Evolutionary conservation across 2,113 vertebrate species (phyloP).

Genomic region (Gadus macrocephalus): DNA sequence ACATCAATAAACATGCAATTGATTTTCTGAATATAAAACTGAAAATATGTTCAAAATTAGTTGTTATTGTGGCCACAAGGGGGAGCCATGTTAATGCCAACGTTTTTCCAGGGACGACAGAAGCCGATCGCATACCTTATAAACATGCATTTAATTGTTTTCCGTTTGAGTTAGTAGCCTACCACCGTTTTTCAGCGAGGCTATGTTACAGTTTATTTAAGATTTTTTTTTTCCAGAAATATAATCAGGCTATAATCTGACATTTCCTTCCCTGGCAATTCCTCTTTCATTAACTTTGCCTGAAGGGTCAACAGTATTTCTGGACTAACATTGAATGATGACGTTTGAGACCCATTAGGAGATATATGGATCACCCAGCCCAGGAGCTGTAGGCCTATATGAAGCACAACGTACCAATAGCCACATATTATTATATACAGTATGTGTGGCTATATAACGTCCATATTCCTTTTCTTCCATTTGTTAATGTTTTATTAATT

Average conservation of each 20-base stretch:
- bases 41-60: background rate
- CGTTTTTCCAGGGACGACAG: too few species aligned
- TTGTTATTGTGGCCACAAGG: conserved; percentile 23
- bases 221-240: conserved; percentile 21
- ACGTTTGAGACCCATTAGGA: conserved; percentile 46
- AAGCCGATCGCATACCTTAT: too few species aligned
- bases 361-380: conserved; percentile 40
- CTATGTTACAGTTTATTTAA: too few species aligned
- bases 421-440: background rate
- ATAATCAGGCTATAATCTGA: conserved; percentile 26
- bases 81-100: conserved; percentile 28
- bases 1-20: too few species aligned
- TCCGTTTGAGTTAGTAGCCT: too few species aligned
- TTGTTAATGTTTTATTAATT: too few species aligned
- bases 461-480: too few species aligned
- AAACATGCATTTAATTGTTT: too few species aligned
- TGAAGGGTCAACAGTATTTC: conserved; percentile 50
- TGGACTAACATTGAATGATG: conserved; percentile 46
- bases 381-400: conserved; percentile 19
- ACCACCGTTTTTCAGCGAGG: too few species aligned
- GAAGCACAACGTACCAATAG: conserved; percentile 7
- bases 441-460: too few species aligned
- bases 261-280: conserved; percentile 41
- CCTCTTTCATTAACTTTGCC: conserved; percentile 57
- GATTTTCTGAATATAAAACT: too few species aligned